Base-by-base conservation (phyloP, 2,113 vertebrate species). In the Elephantulus edwardii region DNA sequence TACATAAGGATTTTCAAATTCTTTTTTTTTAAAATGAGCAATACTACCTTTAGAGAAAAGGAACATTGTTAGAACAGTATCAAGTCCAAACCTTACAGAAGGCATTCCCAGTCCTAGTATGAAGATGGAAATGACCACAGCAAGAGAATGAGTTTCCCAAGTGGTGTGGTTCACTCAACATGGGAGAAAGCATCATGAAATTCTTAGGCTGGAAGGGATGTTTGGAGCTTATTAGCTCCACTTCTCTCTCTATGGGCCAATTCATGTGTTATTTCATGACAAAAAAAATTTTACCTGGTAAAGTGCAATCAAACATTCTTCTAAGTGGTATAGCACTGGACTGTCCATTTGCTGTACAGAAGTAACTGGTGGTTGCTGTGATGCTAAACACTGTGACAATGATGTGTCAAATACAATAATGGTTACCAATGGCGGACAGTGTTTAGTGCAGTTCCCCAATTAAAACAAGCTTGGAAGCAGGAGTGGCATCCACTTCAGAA, bases 11-110 rank as follows among this genome's bases (percentile, higher is more conserved):
- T 95, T 95, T 94, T 44, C 71, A 89, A 66, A 89, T 83, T 24
- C 79, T 92, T 88, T 93, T 24, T 60, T 95, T 91, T 92, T 71
- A 77, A 77, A 90, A 70, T 89, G 93, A 93, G 75, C n/a, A 77
- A 62, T 77, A 66, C 78, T 19, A 42, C 22, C 13, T 88, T 90
- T 44, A 52, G 22, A 86, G 54, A 2, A 66, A 85, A 68, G 58
- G 3, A 46, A 3, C 20, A 56, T 79, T 78, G 72, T 81, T 81
- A 46, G 12, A 90, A 46, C 71, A 74, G 71, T 86, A n/a, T 50
- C 68, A 58, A 24, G 7, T 30, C 33, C 24, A 71, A 52, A 30
- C 1, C 20, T 82, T 83, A 2, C 19, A 42, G 10, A n/a, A 24
- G 19, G 48, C 8, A 82, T 22, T 22, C n/a, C 6, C 17, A 19